Percentiles rank a stretch among this genome's conserved stretches.
These are phyloP conservation scores for Pocillopora verrucosa DNA, from an alignment of 64 coral and sea anemone genomes.

Conservation along the genomic window DNA sequence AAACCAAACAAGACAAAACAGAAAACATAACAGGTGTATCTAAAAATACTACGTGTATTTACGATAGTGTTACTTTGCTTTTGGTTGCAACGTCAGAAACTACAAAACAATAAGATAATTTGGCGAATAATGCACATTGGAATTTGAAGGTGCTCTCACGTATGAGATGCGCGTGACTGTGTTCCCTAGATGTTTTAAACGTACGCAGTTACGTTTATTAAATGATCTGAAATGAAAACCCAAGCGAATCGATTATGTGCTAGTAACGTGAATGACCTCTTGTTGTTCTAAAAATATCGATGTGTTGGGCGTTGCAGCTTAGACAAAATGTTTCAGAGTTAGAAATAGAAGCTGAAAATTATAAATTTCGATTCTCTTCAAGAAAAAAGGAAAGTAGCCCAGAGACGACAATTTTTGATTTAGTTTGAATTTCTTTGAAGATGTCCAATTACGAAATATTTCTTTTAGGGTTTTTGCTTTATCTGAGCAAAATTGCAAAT, in stretches of 20 bases:
- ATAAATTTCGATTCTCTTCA: background rate
- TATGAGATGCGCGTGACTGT: background rate
- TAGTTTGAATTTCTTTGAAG: background rate
- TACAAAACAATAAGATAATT: background rate
- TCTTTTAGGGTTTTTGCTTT: too few species aligned
- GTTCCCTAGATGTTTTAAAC: background rate
- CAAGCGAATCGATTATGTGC: too few species aligned
- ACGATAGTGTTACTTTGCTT: background rate
- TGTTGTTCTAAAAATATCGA: background rate
- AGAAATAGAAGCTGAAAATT: background rate
- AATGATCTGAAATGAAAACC: too few species aligned
- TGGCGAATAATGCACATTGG: background rate
- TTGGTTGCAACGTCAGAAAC: constrained; percentile 2
- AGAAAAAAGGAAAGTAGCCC: background rate
- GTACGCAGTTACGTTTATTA: background rate
- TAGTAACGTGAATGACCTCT: background rate
- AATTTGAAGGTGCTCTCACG: background rate
- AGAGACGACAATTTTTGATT: background rate
- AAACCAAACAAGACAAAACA: too few species aligned
- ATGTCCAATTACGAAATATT: too few species aligned
- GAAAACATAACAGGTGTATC: background rate
- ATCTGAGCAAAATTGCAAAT: too few species aligned
- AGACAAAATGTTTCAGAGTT: background rate
- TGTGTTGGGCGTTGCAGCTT: constrained; percentile 7
- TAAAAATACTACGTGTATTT: background rate